Conservation (phyloP, 1,140 invertebrate species). For the Adelges cooleyi region DNA sequence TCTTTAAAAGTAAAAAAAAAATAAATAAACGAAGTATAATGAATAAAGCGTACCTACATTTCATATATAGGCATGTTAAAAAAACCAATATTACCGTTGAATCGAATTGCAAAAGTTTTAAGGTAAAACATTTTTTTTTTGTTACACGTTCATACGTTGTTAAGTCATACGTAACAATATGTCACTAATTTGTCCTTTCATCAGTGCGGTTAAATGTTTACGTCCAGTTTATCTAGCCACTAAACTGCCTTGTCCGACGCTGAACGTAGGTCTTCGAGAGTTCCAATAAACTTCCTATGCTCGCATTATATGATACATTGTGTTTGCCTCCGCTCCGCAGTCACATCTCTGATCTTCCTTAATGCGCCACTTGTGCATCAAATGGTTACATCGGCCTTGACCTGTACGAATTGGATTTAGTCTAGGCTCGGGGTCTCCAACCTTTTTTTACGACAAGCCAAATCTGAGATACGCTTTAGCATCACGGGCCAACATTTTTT, state of each 20-base stretch:
- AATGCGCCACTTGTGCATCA: neutral
- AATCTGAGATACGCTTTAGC: too few species aligned
- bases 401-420: neutral
- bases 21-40: too few species aligned
- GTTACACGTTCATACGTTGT: too few species aligned
- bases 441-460: too few species aligned
- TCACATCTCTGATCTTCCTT: neutral
- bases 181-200: neutral
- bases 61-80: too few species aligned
- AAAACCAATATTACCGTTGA: too few species aligned
- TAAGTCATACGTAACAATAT: neutral
- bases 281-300: neutral
- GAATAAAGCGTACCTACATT: too few species aligned
- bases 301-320: neutral
- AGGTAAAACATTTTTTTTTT: too few species aligned
- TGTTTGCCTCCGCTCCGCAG: neutral
- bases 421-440: too few species aligned
- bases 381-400: neutral
- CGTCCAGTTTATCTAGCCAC: neutral
- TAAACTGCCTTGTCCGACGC: neutral
- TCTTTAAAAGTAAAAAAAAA: too few species aligned
- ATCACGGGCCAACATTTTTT: too few species aligned
- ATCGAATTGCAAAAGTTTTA: too few species aligned
- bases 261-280: neutral
- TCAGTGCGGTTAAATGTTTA: neutral